Evolutionary conservation across 2,797 vertebrate genomes (phyloP), one percentile per base, ranked within the genome.

Genomic region (Perodicticus potto): DNA sequence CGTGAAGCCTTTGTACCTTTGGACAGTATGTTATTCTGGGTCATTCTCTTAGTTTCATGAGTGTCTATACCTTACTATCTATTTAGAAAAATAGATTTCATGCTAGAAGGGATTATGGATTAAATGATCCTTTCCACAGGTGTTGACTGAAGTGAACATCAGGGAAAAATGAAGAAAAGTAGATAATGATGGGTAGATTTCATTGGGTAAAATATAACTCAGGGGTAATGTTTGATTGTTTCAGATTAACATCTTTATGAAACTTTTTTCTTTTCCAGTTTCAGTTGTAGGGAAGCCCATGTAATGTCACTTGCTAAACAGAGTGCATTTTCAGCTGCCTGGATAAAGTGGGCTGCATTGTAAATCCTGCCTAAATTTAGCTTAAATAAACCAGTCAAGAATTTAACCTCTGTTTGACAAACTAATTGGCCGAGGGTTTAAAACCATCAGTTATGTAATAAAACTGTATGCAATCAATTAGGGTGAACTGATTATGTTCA

Each of bases 391-490:
- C 85, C 91, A 96, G 92, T 63, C 90, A 93, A 98, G 97, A 96
- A 94, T 98, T 97, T 97, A 98, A 97, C 93, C 96, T 98, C 89
- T 95, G 74, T 96, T 98, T 98, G 97, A 96, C 96, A 97, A 97
- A 96, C 94, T 98, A 98, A 98, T 98, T 98, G 97, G 93, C 92
- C 94, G 89, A 93, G 29, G 86, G 89, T 97, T 98, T 98, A 97
- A 98, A 98, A 97, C 87, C 93, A 96, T 97, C 93, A 96, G 97
- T 98, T 98, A 97, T 97, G 92, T 97, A 98, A 98, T 98, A 98
- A 98, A 98, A 97, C 72, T 97, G 90, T 95, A 86, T 98, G 97
- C 93, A 98, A 94, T 98, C 98, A 98, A 98, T 98, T 98, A 98
- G 97, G 95, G 92, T 96, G 96, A 98, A 91, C 94, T 87, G 97